phyloP scores from a whole-genome alignment of 2,797 vertebrate species.

The Knipowitschia caucasica region DNA sequence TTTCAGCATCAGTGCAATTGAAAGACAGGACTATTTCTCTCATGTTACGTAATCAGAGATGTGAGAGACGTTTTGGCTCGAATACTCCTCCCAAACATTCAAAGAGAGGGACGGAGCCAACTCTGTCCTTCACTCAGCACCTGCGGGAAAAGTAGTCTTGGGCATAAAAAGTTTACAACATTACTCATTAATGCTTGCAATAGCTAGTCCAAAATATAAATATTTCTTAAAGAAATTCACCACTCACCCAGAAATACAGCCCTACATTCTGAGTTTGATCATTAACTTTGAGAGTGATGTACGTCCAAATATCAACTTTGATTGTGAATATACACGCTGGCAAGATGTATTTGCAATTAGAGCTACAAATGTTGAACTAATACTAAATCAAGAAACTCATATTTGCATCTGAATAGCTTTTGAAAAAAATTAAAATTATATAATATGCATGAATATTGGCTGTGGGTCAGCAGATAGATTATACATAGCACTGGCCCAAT shows the following conservation, averaged over 20 bases:
- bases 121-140: constrained; percentile 60
- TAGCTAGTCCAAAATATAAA: not conserved
- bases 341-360: too few relatives aligned
- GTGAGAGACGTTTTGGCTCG: constrained; percentile 58
- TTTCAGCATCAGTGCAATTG: constrained; percentile 43
- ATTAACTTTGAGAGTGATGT: not conserved
- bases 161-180: constrained; percentile 41
- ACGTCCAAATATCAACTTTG: not conserved
- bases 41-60: constrained; percentile 69
- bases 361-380: too few relatives aligned
- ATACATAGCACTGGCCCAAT: too few relatives aligned
- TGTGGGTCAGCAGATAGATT: too few relatives aligned
- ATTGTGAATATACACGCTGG: too few relatives aligned
- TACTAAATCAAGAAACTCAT: too few relatives aligned
- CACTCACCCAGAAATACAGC: not conserved
- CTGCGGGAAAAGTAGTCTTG: constrained; percentile 52
- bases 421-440: too few relatives aligned
- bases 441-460: too few relatives aligned
- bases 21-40: constrained; percentile 57
- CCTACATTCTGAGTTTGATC: not conserved
- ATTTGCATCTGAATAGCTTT: too few relatives aligned
- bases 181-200: constrained; percentile 28
- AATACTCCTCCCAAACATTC: constrained; percentile 64
- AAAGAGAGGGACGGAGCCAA: constrained; percentile 56
- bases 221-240: not conserved